These are phyloP conservation scores for Loriculus beryllinus DNA, from an alignment of 2,797 vertebrate species.

Conservation along the genomic window DNA sequence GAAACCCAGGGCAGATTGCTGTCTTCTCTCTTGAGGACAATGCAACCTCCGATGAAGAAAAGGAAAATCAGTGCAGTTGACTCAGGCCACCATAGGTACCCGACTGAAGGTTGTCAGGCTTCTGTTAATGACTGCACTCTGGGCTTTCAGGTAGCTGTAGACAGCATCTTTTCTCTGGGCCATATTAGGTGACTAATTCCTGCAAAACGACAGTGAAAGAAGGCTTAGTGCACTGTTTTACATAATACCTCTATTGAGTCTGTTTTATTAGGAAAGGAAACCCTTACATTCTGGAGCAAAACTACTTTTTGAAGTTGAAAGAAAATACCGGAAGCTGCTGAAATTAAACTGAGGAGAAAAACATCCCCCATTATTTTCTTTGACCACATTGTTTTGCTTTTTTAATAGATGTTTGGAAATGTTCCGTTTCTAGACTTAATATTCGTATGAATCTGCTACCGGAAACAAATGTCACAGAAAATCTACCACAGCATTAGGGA, in stretches of 20 bases:
- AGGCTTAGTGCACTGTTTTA: neutral
- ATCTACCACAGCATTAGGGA: constrained; percentile 47
- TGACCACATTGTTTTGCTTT: constrained; percentile 42
- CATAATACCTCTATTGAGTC: neutral
- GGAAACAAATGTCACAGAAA: constrained; percentile 49
- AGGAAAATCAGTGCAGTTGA: neutral
- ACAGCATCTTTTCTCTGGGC: neutral
- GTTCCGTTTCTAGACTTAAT: constrained; percentile 23
- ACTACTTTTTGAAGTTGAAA: constrained; percentile 4
- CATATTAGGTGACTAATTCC: neutral
- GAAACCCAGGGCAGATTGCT: neutral
- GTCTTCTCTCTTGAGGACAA: neutral
- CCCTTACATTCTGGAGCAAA: neutral
- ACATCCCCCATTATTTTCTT: constrained; percentile 35
- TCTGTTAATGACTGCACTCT: neutral
- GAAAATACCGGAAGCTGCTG: constrained; percentile 9
- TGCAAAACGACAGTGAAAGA: neutral
- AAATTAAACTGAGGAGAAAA: constrained; percentile 33
- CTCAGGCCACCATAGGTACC: neutral
- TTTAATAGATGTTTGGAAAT: constrained; percentile 48
- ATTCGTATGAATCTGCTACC: constrained; percentile 18
- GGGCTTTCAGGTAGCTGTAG: neutral
- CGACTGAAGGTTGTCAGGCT: neutral
- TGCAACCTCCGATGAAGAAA: neutral
- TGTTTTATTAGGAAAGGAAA: constrained; percentile 5